Evolutionary conservation across 2,113 vertebrate species (phyloP).

Genomic region (Dipodomys ordii): DNA sequence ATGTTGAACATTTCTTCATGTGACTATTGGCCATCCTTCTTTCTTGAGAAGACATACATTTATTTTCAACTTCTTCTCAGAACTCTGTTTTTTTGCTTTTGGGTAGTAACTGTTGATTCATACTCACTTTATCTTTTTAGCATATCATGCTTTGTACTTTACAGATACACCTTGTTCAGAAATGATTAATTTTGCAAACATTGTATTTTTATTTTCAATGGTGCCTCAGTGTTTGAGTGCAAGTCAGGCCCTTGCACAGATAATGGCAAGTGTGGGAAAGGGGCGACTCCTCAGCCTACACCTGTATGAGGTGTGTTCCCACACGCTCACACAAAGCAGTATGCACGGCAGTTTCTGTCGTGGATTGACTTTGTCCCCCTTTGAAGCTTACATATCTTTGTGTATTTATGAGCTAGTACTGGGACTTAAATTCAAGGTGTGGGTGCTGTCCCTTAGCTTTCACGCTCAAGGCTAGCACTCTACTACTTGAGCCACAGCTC

Average conservation of each 20-base stretch:
- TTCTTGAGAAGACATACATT: background rate
- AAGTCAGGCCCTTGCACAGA: background rate
- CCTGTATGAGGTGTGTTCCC: background rate
- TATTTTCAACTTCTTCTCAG: background rate
- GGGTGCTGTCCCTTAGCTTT: too few relatives aligned
- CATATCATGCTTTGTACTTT: background rate
- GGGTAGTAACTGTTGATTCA: background rate
- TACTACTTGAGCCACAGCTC: too few relatives aligned
- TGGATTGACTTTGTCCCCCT: background rate
- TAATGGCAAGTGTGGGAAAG: background rate
- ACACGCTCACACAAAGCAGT: slow-evolving; percentile 44
- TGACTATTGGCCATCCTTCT: too few relatives aligned
- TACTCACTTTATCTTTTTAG: background rate
- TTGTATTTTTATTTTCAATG: background rate
- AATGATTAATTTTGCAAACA: background rate
- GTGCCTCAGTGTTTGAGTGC: background rate
- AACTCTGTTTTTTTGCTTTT: background rate
- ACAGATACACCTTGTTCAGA: background rate
- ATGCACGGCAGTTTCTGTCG: background rate
- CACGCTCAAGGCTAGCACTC: too few relatives aligned
- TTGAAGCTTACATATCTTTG: background rate
- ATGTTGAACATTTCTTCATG: too few relatives aligned
- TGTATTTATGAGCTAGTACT: too few relatives aligned
- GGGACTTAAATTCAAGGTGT: too few relatives aligned
- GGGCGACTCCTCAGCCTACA: rapidly evolving